A percentile compares a stretch with the other conserved stretches of the same genome.
These are phyloP conservation scores for Tineola bisselliella DNA, from an alignment of 2,888 invertebrate species.

Conservation along the genomic window DNA sequence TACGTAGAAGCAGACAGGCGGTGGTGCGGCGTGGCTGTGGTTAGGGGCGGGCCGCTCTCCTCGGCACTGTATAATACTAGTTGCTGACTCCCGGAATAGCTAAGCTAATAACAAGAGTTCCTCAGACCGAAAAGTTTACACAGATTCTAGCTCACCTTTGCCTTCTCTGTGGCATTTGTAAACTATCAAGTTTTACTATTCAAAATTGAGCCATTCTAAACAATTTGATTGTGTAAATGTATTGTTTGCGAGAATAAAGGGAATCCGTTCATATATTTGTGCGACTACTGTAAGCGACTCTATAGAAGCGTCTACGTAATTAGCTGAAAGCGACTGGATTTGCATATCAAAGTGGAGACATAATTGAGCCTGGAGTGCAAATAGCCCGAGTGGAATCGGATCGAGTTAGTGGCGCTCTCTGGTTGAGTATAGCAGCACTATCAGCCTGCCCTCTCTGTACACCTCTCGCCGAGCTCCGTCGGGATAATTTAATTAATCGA, in stretches of 20 bases:
- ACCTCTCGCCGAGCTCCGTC: slow-evolving; percentile 33
- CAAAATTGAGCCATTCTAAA: background rate
- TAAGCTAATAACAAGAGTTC: slow-evolving; percentile 46
- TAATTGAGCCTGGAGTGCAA: slow-evolving; percentile 62
- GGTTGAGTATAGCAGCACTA: slow-evolving; percentile 34
- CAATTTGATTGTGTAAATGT: background rate
- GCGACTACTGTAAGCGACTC: slow-evolving; percentile 24
- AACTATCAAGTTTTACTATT: background rate
- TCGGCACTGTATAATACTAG: slow-evolving; percentile 14
- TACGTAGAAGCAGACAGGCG: slow-evolving; percentile 24
- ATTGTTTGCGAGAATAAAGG: slow-evolving; percentile 2
- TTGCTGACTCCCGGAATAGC: slow-evolving; percentile 36
- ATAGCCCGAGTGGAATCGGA: slow-evolving; percentile 61
- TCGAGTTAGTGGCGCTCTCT: slow-evolving; percentile 55
- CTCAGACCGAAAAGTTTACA: slow-evolving; percentile 28
- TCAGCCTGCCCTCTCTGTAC: slow-evolving; percentile 18
- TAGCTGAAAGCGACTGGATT: slow-evolving; percentile 59
- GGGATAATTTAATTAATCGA: slow-evolving; percentile 60
- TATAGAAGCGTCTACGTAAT: slow-evolving; percentile 57
- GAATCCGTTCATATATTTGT: background rate
- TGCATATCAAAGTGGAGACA: slow-evolving; percentile 63
- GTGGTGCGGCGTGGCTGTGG: slow-evolving; percentile 24
- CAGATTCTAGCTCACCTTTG: slow-evolving; percentile 24
- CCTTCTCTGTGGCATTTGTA: background rate
- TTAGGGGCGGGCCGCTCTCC: slow-evolving; percentile 17